These are phyloP conservation scores for Drosophila asahinai DNA, from an alignment of 1,140 invertebrate genomes.

Conservation along the genomic window DNA sequence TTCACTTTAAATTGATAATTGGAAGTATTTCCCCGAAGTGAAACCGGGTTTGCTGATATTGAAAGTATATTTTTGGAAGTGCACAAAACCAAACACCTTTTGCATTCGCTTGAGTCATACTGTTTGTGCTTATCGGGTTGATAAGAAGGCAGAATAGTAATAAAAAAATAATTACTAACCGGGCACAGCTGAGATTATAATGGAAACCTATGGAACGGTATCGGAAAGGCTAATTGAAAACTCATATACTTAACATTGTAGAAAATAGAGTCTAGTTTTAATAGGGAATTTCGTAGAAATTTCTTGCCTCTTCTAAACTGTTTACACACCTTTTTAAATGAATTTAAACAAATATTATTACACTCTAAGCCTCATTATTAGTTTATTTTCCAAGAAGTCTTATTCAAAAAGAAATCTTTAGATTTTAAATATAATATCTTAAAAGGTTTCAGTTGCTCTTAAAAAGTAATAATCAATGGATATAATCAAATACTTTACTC, in stretches of 20 bases:
- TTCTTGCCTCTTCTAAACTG: background rate
- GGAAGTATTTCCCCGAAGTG: background rate
- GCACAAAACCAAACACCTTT: slow-evolving; percentile 13
- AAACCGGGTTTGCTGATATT: background rate
- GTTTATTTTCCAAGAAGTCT: background rate
- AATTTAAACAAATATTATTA: background rate
- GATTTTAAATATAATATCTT: too few species aligned
- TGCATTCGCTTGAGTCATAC: slow-evolving; percentile 17
- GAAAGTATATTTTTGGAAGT: slow-evolving; percentile 26
- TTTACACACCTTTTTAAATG: background rate
- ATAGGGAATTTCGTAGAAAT: too few species aligned
- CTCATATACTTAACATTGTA: too few species aligned
- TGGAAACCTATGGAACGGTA: background rate
- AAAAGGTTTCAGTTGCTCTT: too few species aligned
- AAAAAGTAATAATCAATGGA: background rate
- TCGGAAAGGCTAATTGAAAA: background rate
- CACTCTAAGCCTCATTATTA: background rate
- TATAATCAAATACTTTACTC: background rate
- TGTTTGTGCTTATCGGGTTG: slow-evolving; percentile 15
- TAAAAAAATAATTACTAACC: slow-evolving; percentile 33
- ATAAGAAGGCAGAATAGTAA: slow-evolving; percentile 14
- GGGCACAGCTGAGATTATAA: slow-evolving; percentile 15
- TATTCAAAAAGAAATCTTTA: background rate
- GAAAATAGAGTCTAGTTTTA: background rate
- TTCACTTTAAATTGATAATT: slow-evolving; percentile 31